These are phyloP conservation scores for Tromatobia lineatoria DNA, from an alignment of 2,888 invertebrate species.

Conservation along the genomic window DNA sequence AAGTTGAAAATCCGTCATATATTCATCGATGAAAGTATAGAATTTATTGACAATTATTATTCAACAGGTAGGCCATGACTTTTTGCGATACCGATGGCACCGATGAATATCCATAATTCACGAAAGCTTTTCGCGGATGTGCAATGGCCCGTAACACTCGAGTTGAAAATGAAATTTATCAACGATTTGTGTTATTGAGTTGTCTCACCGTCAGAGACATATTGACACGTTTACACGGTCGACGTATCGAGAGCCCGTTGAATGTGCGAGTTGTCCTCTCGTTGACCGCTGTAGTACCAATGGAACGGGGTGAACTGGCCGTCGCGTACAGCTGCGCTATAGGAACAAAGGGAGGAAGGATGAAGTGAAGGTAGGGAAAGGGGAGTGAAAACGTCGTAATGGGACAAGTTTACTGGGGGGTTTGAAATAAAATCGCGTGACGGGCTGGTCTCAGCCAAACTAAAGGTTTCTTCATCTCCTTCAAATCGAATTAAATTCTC, in stretches of 20 bases:
- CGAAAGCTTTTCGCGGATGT: not conserved
- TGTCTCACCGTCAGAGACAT: not conserved
- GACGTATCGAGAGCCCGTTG: not conserved
- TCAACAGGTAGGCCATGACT: constrained; percentile 12
- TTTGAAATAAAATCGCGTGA: constrained; percentile 82
- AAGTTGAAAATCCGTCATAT: not conserved
- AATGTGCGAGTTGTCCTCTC: not conserved
- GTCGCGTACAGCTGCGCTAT: not conserved
- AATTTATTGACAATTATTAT: constrained; percentile 20
- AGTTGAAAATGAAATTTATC: not conserved
- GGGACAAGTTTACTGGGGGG: constrained; percentile 46
- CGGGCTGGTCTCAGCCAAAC: constrained; percentile 82
- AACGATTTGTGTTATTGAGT: constrained; percentile 9
- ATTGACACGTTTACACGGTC: not conserved
- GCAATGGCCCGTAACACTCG: not conserved
- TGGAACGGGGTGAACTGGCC: not conserved
- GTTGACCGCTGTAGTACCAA: constrained; percentile 1
- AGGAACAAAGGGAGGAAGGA: not conserved
- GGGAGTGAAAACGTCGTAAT: constrained; percentile 22
- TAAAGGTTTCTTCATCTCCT: constrained; percentile 83
- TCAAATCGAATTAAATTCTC: constrained; percentile 84
- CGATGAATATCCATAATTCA: not conserved
- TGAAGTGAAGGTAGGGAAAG: not conserved
- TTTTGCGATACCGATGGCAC: not conserved
- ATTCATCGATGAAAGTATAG: not conserved